Base-by-base conservation (phyloP, 2,888 invertebrate species). In the Metopia argyrocephala region DNA sequence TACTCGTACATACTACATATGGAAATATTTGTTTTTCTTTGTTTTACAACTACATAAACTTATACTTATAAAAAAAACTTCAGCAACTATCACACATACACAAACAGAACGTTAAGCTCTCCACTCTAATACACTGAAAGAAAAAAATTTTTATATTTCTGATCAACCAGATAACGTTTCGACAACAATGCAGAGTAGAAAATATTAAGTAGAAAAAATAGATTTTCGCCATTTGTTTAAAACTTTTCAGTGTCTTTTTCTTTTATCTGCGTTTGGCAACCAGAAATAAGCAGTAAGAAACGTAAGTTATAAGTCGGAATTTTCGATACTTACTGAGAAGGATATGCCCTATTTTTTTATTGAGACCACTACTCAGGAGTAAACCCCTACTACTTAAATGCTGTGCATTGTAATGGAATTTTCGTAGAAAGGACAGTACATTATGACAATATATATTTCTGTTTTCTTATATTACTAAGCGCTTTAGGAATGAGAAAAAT, bases 11-110 rank as follows among this genome's bases (percentile, higher is more conserved):
- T 23, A 59, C 38, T 57, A 64, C 75, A 76, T 62, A 76, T 76
- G 75, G 62, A 76, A 76, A 76, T 68, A 61, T 54, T 28, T 57
- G 61, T 61, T 45, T 52, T 25, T 45, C 15, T 54, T 15, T 28
- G 1, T 21, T 65, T 20, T 15, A 1, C 5, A 6, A 31, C n/a
- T 28, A 5, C n/a, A n/a, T n/a, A n/a, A n/a, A n/a, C n/a, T n/a
- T n/a, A n/a, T n/a, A n/a, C n/a, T n/a, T 20, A 23, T 15, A 12
- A 20, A 9, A 18, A 31, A 18, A 18, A 57, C 54, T 18, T 38
- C 23, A 12, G 15, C n/a, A 25, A 28, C 38, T 38, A 38, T 4
- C 3, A 38, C 0, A 1, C 38, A 9, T 2, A 38, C 12, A 3
- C 38, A 38, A 3, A 15, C 2, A 0, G 0, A 9, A 38, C n/a